Conservation (phyloP, 2,113 vertebrate species). For the Ardeotis arabs region DNA sequence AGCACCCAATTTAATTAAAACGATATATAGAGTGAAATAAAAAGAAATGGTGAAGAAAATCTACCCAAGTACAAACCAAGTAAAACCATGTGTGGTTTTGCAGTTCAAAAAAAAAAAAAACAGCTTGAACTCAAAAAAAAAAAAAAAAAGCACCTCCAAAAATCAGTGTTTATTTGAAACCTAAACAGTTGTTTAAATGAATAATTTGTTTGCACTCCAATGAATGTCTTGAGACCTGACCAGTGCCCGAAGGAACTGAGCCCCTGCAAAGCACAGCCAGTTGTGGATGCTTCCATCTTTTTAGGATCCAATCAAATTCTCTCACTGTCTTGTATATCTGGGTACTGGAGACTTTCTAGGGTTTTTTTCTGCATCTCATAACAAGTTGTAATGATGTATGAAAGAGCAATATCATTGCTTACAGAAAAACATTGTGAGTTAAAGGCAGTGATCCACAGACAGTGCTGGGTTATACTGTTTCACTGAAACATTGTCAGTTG, state of each 20-base stretch:
- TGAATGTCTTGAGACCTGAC: not conserved
- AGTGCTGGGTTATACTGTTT: not conserved
- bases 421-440: not conserved
- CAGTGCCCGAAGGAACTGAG: not conserved
- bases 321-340: not conserved
- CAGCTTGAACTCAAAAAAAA: not conserved
- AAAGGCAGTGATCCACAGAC: not conserved
- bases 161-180: not conserved
- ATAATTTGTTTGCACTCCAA: not conserved
- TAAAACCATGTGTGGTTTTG: not conserved
- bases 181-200: not conserved
- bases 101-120: not conserved
- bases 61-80: not conserved
- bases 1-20: not conserved
- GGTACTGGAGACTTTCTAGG: not conserved
- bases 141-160: not conserved
- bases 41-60: not conserved
- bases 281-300: not conserved
- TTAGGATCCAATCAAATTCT: not conserved
- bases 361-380: not conserved
- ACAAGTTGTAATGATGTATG: not conserved
- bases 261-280: not conserved
- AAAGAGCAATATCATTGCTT: not conserved
- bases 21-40: not conserved
- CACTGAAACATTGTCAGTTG: not conserved